Base-by-base conservation (phyloP, 2,888 invertebrate genomes). In the Hipparchia sbordonii region DNA sequence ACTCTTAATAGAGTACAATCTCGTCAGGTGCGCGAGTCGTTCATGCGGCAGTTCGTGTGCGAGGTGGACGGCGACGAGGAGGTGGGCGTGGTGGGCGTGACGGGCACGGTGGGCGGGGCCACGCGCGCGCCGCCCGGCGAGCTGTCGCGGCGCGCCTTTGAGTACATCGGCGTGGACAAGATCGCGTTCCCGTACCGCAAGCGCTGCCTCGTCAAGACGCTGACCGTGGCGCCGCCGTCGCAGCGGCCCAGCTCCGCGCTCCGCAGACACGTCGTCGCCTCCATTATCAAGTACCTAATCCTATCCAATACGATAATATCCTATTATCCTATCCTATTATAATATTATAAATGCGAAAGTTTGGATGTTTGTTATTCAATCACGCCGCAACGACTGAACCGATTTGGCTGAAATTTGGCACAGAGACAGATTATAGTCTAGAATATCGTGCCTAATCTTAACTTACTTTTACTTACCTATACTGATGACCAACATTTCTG, bases 31-130 rank as follows among this genome's bases (percentile, higher is more conserved):
- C 96, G 99, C 59, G 99, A 99, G 88, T 99, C 99, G 80, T 99
- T 99, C 89, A 99, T 99, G 97, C 95, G 99, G 7, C 99, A 99
- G 88, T 99, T 99, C 89, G 97, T 98, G 0, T 97, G 96, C 81
- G 98, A 98, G 84, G 96, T 97, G 70, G 97, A 97, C 83, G 97
- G 96, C 48, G 97, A 97, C 70, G 97, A 97, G 84, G 96, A 96
- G 77, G 89, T 92, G 48, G 95, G 95, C 63, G 92, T 90, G 66
- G 89, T 90, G 66, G 89, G 91, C 23, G 73, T 52, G 71, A 66
- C 74, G 75, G 59, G 68, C 73, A 63, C 77, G 51, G 77, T 77
- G 61, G 79, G 69, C n/a, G 75, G 60, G 72, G 79, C 48, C 62
- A 76, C 46, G 70, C 76, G 65, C 75, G 76, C 62, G 79, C 81